Evolutionary conservation across 2,797 vertebrate genomes (phyloP).

Genomic region (Muscicapa striata): DNA sequence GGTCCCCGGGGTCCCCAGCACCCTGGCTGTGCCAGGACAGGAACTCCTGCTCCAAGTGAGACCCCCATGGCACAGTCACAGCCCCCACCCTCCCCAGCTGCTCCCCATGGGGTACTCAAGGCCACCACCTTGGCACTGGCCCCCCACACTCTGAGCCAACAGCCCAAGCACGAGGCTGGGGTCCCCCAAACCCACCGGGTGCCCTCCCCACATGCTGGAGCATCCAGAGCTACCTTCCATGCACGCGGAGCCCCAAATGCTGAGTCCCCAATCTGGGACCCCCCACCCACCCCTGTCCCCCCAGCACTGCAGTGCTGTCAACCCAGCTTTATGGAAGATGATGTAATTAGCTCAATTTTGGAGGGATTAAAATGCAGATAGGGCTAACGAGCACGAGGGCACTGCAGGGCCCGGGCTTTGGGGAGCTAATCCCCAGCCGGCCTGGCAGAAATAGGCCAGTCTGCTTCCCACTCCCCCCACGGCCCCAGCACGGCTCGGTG

Average conservation of each 20-base stretch:
- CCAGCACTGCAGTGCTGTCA: not conserved
- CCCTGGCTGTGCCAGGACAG: rapidly evolving
- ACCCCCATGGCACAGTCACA: rapidly evolving
- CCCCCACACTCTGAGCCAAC: rapidly evolving
- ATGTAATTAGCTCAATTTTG: slow-evolving; percentile 12
- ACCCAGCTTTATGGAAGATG: not conserved
- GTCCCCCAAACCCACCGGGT: rapidly evolving
- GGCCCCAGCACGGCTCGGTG: rapidly evolving
- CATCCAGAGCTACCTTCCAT: no score
- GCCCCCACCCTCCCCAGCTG: not conserved
- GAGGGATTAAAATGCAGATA: slow-evolving; percentile 53
- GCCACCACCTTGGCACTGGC: rapidly evolving
- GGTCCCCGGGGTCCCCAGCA: rapidly evolving
- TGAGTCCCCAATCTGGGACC: rapidly evolving
- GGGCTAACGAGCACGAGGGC: not conserved
- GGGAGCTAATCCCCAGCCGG: slow-evolving; percentile 51
- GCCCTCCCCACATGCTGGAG: rapidly evolving
- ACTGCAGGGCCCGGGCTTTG: not conserved
- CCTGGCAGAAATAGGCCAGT: slow-evolving; percentile 54
- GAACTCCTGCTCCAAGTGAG: rapidly evolving
- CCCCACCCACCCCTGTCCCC: not conserved
- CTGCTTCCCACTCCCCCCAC: not conserved
- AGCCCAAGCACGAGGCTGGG: rapidly evolving
- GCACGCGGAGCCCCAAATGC: rapidly evolving
- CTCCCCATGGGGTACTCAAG: not conserved